Conservation (phyloP, 2,888 invertebrate genomes). For the Meghimatium bilineatum region DNA sequence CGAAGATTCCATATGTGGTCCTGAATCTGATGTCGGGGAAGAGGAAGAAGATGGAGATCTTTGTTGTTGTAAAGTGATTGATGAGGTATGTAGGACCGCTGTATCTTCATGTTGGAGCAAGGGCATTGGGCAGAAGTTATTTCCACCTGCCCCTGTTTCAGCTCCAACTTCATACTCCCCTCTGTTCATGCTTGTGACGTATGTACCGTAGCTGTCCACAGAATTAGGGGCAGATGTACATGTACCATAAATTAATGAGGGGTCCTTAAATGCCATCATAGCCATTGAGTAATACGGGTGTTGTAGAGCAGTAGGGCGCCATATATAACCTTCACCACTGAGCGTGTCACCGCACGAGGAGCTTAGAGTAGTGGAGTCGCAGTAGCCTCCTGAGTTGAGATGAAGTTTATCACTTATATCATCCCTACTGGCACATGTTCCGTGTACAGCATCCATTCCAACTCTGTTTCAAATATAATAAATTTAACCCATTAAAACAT, state of each 20-base stretch:
- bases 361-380: not conserved
- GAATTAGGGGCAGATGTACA: not conserved
- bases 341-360: not conserved
- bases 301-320: conserved; percentile 31
- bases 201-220: not conserved
- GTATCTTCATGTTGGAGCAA: not conserved
- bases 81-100: conserved; percentile 30
- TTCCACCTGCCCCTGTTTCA: no score
- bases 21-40: not conserved
- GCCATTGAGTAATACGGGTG: conserved; percentile 39
- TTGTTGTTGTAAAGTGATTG: conserved; percentile 26
- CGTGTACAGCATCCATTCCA: not conserved
- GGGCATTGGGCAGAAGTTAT: no score
- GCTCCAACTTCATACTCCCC: not conserved
- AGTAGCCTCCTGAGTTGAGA: not conserved
- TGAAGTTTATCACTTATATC: conserved; percentile 22
- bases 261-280: conserved; percentile 44
- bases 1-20: not conserved
- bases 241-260: conserved; percentile 11
- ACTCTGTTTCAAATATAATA: not conserved
- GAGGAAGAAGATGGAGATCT: not conserved
- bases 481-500: no score
- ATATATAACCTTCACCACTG: conserved; percentile 16
- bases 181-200: not conserved
- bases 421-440: not conserved